A percentile compares a stretch with the other conserved stretches of the same genome.
Evolutionary conservation across 2,113 vertebrate species (phyloP).

Genomic region (Oxyura jamaicensis): DNA sequence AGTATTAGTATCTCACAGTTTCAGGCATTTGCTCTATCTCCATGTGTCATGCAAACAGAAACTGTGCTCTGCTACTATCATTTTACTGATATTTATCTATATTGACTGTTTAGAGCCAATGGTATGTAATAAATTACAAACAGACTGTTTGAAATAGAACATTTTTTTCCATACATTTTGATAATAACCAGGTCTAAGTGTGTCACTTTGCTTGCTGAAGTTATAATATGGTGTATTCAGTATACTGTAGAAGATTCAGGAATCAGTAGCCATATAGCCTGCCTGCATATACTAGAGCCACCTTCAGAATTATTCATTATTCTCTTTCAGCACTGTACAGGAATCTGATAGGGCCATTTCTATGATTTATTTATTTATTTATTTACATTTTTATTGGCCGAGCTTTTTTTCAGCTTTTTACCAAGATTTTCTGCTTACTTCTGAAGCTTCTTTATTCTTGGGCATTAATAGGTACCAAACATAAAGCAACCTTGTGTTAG

Average conservation of each 20-base stretch:
- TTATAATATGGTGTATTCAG: not conserved
- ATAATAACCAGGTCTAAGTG: not conserved
- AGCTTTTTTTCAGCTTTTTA: not conserved
- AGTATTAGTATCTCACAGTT: not conserved
- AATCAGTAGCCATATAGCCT: not conserved
- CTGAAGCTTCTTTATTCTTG: not conserved
- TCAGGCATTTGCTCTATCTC: not conserved
- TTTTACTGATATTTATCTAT: slow-evolving; percentile 5
- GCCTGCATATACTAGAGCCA: not conserved
- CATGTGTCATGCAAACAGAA: not conserved
- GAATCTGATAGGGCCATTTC: not conserved
- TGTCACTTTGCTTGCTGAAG: not conserved
- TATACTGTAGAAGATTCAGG: not conserved
- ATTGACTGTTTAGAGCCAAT: not conserved
- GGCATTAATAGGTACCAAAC: not conserved
- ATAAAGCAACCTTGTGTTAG: not conserved
- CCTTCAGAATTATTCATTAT: not conserved
- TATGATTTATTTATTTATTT: not conserved
- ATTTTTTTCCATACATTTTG: not conserved
- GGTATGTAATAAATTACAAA: not conserved
- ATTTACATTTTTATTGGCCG: not conserved
- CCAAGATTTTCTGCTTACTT: not conserved
- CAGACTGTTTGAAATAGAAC: not conserved
- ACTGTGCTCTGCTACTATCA: not conserved
- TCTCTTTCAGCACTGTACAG: not conserved